A percentile compares a stretch with the other conserved stretches of the same genome.
Evolutionary conservation across 2,797 vertebrate species (phyloP).

Genomic region (Ammospiza maritima): DNA sequence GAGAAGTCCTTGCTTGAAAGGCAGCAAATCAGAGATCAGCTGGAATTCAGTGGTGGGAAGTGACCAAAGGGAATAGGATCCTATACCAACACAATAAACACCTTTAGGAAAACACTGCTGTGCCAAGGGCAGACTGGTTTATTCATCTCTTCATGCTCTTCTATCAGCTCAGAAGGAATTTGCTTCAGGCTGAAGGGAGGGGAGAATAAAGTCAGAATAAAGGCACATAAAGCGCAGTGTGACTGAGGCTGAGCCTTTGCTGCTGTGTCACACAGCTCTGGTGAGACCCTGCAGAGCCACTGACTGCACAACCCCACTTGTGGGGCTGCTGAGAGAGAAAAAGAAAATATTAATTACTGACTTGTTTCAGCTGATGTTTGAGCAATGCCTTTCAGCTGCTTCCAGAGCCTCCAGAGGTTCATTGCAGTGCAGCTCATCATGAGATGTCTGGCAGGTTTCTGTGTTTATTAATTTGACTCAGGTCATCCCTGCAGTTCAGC

Average conservation of each 20-base stretch:
- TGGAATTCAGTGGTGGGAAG: background rate
- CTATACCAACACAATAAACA: background rate
- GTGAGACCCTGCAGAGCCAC: background rate
- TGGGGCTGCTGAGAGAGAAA: background rate
- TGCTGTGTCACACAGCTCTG: background rate
- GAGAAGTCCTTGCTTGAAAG: background rate
- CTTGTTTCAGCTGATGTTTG: background rate
- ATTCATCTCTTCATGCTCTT: background rate
- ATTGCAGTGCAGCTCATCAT: background rate
- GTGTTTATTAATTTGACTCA: background rate
- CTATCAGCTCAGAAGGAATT: background rate
- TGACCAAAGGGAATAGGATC: background rate
- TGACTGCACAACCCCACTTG: background rate
- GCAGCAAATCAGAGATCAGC: background rate
- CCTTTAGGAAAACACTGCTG: background rate
- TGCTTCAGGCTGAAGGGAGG: background rate
- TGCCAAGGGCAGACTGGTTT: background rate
- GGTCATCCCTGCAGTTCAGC: conserved; percentile 10
- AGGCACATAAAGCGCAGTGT: background rate
- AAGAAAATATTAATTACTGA: background rate
- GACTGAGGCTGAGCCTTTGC: background rate
- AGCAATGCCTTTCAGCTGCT: background rate
- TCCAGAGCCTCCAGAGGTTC: background rate
- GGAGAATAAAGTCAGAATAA: background rate
- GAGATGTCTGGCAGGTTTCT: background rate